Base-by-base conservation (phyloP, 2,888 invertebrate species). In the Zygogramma bicolorata region DNA sequence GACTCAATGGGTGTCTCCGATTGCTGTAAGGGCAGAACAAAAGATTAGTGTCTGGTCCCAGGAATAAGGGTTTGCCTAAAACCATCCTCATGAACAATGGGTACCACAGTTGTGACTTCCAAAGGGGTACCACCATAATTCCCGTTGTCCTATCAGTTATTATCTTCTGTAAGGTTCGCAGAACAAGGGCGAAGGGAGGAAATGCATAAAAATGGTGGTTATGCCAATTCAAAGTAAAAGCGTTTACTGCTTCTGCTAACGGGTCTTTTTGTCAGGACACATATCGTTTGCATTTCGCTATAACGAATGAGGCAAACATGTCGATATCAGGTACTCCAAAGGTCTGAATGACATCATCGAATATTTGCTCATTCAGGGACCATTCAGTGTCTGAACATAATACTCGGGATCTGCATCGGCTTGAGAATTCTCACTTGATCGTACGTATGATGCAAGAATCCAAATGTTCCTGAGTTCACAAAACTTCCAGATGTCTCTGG, bases 181-280 rank as follows among this genome's bases (percentile, higher is more conserved):
- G 31, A 42, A 67, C 29, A 27, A 67, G 38, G 22, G 59, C 58
- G 59, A 60, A 60, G 1, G 67, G 60, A 42, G 68, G 42, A 62
- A 68, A 62, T 34, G 62, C 42, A 62, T 46, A 68, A 42, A 62
- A 68, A 68, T 49, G 34, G 10, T 34, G 22, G 5, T 46, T 31
- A 53, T 20, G 40, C 62, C 53, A 62, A 8, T 68, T 38, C 46
- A 49, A 49, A 13, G 61, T 68, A 53, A 68, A 68, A 3, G 68
- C 62, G 18, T 68, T 49, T 22, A 53, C 61, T 22, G 68, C 62
- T 25, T 60, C 20, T 15, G 68, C 62, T 3, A 46, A 42, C 29
- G 60, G 49, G 20, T 68, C 68, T 18, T 25, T 59, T 59, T 46
- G 29, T 46, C 68, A 68, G 20, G 68, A 68, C n/a, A 68, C 68